Evolutionary conservation across 2,888 invertebrate species (phyloP).

Genomic region (Heliconius erato): DNA sequence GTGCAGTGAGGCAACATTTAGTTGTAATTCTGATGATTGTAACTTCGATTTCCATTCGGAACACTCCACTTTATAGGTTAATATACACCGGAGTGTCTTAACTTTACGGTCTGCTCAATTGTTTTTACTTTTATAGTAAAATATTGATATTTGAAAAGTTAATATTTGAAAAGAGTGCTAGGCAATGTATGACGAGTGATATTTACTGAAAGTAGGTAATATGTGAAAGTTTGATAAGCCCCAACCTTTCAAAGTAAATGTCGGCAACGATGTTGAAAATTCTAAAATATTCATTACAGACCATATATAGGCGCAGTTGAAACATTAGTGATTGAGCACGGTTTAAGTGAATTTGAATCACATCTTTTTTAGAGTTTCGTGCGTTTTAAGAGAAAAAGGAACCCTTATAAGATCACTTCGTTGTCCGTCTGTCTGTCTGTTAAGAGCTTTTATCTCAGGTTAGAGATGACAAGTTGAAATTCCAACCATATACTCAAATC

Average conservation of each 20-base stretch:
- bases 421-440: too few species aligned
- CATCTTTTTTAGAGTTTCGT: too few species aligned
- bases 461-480: too few species aligned
- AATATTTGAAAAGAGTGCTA: background rate
- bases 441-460: too few species aligned
- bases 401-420: too few species aligned
- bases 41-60: background rate
- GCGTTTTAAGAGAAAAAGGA: too few species aligned
- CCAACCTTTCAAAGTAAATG: slow-evolving; percentile 4
- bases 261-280: slow-evolving; percentile 1
- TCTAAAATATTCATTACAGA: background rate
- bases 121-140: background rate
- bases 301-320: background rate
- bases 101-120: too few species aligned
- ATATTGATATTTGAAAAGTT: background rate
- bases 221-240: slow-evolving; percentile 3
- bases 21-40: background rate
- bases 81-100: too few species aligned
- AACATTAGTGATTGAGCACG: background rate
- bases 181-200: background rate
- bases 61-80: background rate
- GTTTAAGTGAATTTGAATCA: background rate
- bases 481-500: too few species aligned
- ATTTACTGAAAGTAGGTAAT: background rate
- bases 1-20: background rate